phyloP scores from a whole-genome alignment of 2,888 invertebrate genomes.

The Yponomeuta evonymella region DNA sequence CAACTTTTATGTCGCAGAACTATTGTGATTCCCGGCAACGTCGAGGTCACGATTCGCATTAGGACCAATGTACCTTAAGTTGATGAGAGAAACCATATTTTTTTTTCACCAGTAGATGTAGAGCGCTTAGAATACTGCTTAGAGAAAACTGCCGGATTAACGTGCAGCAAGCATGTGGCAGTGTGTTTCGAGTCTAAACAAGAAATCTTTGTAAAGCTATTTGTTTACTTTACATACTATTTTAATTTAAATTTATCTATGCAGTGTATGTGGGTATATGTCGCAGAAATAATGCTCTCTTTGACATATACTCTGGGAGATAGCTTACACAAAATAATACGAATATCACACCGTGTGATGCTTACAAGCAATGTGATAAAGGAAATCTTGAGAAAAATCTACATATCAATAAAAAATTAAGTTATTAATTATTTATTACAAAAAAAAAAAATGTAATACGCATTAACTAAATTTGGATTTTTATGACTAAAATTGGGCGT shows the following conservation, averaged over 20 bases:
- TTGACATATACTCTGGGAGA: constrained; percentile 20
- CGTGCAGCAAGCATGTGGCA: constrained; percentile 14
- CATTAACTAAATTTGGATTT: constrained; percentile 75
- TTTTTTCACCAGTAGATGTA: background rate
- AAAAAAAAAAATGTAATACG: constrained; percentile 27
- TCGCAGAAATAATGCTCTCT: constrained; percentile 28
- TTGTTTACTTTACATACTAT: constrained; percentile 26
- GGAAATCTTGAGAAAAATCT: constrained; percentile 34
- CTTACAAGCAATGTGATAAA: constrained; percentile 56
- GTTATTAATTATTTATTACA: background rate
- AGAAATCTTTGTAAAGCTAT: background rate
- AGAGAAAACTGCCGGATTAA: constrained; percentile 4
- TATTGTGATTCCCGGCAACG: too few relatives aligned
- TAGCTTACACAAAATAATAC: constrained; percentile 51
- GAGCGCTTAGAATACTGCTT: constrained; percentile 7
- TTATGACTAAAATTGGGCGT: constrained; percentile 72
- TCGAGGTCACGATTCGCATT: too few relatives aligned
- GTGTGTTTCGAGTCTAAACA: constrained; percentile 3
- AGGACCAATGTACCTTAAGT: too few relatives aligned
- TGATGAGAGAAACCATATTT: too few relatives aligned
- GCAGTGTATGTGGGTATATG: constrained; percentile 32
- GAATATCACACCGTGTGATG: constrained; percentile 65
- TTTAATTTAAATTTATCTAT: constrained; percentile 18
- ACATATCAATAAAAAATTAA: constrained; percentile 45
- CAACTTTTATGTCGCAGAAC: too few relatives aligned